Evolutionary conservation across 2,797 vertebrate genomes (phyloP), one percentile per base, ranked within the genome.

Genomic region (Pseudopleuronectes americanus): DNA sequence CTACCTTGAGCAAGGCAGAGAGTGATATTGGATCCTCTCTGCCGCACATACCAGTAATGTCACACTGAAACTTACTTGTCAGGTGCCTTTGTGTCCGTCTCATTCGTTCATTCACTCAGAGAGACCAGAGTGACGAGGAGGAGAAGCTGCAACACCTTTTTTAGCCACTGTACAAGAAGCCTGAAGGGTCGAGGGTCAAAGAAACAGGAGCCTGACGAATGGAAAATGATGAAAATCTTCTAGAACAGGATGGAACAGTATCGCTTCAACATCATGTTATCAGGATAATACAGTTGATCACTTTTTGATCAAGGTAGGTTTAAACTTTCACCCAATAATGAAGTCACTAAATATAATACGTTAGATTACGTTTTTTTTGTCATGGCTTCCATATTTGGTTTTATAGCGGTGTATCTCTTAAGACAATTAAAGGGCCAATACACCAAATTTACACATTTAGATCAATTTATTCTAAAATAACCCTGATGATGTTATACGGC

Each of bases 51-150:
- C 87, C 87, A 79, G 75, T 69, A 85, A 86, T 82, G 85, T 91
- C 89, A 87, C 80, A 77, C 72, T 75, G 76, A 90, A 83, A 88
- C 80, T 77, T 73, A 75, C 84, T 71, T 83, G 85, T 90, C 81
- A 83, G 68, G 68, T 78, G 64, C 74, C 75, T 89, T 90, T 81
- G 92, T 94, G 90, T 93, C 92, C 62, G 55, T 92, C 93, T 93
- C 89, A 86, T 86, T 89, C 90, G 78, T 75, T 74, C 77, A 59
- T 86, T 89, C 90, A 79, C 76, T 74, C 77, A 59, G 49, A 68
- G 60, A 48, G 54, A 71, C 72, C 74, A 62, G 53, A 73, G 60
- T 52, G 59, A 69, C 68, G 62, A 17, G 52, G 28, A 55, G 61
- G 55, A 63, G 69, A 68, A 52, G 76, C 64, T 57, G 66, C 60